phyloP scores from a whole-genome alignment of 2,888 invertebrate genomes.

The Polyploca ridens region DNA sequence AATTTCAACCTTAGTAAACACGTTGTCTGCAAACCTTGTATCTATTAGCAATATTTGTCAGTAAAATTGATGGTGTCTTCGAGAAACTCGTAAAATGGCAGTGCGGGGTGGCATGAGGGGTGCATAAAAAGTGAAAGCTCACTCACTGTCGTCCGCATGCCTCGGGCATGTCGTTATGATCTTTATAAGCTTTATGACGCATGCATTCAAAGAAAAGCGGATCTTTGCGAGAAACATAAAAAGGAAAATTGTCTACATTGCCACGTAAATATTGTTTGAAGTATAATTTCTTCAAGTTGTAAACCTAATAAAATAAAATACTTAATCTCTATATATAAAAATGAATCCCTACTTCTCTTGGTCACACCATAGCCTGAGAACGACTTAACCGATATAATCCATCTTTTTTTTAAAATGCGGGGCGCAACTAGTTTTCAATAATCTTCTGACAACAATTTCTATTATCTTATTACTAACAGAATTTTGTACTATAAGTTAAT shows the following conservation, averaged over 20 bases:
- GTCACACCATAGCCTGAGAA: too few species aligned
- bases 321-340: too few species aligned
- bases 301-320: too few species aligned
- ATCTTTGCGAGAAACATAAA: background rate
- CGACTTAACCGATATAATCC: too few species aligned
- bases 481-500: background rate
- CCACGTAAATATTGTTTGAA: too few species aligned
- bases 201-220: background rate
- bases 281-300: too few species aligned
- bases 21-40: constrained; percentile 39
- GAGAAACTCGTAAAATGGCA: constrained; percentile 30
- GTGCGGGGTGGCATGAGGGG: constrained; percentile 26
- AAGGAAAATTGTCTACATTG: background rate
- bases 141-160: constrained; percentile 47
- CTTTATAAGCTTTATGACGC: constrained; percentile 10
- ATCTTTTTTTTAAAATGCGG: too few species aligned
- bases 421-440: too few species aligned
- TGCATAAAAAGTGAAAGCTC: constrained; percentile 44
- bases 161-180: constrained; percentile 16
- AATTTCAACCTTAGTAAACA: constrained; percentile 37
- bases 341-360: too few species aligned
- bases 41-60: constrained; percentile 40
- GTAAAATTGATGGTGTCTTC: constrained; percentile 35
- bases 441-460: background rate
- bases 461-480: background rate